Percentiles rank a stretch among this genome's conserved stretches.
Conservation (phyloP, 2,888 invertebrate species). For the Drosophila ustulata region DNA sequence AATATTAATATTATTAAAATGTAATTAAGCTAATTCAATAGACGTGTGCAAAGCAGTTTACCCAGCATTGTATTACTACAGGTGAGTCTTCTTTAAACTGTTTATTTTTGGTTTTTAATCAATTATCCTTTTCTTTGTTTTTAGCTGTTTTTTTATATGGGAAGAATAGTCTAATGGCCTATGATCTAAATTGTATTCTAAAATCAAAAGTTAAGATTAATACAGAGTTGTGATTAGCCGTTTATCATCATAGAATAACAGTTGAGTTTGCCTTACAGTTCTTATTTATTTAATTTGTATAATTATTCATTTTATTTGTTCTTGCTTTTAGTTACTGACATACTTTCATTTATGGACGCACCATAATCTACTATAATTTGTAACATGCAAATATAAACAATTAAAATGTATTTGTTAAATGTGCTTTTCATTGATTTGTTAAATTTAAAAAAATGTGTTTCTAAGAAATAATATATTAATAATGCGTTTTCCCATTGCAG, state of each 20-base stretch:
- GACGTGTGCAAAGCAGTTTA: background rate
- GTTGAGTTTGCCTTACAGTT: conserved; percentile 9
- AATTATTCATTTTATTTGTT: background rate
- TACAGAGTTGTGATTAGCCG: background rate
- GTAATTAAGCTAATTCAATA: conserved; percentile 6
- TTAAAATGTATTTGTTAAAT: background rate
- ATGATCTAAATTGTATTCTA: background rate
- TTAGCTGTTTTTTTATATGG: background rate
- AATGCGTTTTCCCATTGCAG: conserved; percentile 36
- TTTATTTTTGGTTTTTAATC: background rate
- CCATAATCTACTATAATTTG: background rate
- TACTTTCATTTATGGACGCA: background rate
- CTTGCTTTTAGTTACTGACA: background rate
- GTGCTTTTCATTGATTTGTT: conserved; percentile 1
- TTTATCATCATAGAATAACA: background rate
- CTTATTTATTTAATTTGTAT: conserved; percentile 1
- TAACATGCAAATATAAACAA: background rate
- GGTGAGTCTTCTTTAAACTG: conserved; percentile 14
- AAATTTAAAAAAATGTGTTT: background rate
- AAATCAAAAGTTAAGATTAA: conserved; percentile 5
- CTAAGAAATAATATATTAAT: background rate
- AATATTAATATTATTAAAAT: conserved; percentile 3
- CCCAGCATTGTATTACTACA: background rate
- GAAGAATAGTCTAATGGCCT: too few species aligned
- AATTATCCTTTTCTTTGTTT: background rate